A percentile compares a stretch with the other conserved stretches of the same genome.
Conservation (phyloP, 2,113 vertebrate species). For the Vulpes vulpes region DNA sequence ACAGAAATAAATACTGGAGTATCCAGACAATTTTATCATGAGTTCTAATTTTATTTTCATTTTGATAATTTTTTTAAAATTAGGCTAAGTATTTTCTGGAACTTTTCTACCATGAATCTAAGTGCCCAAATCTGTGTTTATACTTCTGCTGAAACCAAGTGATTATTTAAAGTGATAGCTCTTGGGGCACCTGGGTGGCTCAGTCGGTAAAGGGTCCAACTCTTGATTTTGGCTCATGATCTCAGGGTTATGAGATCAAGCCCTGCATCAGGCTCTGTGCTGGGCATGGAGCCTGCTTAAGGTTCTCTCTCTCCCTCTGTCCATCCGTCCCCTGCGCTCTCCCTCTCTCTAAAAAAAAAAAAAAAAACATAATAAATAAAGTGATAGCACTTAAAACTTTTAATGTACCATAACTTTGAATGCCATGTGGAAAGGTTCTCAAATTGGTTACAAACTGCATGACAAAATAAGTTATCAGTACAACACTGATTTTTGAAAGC, state of each 20-base stretch:
- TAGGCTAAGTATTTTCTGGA: background rate
- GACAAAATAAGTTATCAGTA: background rate
- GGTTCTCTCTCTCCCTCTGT: too few species aligned
- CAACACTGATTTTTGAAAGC: slow-evolving; percentile 1
- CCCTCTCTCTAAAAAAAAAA: background rate
- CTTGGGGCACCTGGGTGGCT: background rate
- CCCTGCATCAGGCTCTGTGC: background rate
- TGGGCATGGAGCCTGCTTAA: background rate
- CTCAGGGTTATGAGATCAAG: background rate
- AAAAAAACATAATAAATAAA: background rate
- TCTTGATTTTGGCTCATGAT: background rate
- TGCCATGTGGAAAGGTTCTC: background rate
- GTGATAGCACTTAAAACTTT: background rate
- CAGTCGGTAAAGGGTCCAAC: background rate
- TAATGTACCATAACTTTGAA: background rate
- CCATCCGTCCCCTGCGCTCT: background rate
- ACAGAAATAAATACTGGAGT: background rate
- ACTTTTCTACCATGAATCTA: slow-evolving; percentile 32
- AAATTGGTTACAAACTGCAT: background rate
- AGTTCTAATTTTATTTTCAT: slow-evolving; percentile 44
- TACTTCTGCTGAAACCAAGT: background rate
- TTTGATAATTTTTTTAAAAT: background rate
- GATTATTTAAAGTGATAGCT: background rate
- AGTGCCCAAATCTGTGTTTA: background rate
- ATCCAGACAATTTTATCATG: background rate